Evolutionary conservation across 2,888 invertebrate genomes (phyloP).

Genomic region (Archips xylosteana): DNA sequence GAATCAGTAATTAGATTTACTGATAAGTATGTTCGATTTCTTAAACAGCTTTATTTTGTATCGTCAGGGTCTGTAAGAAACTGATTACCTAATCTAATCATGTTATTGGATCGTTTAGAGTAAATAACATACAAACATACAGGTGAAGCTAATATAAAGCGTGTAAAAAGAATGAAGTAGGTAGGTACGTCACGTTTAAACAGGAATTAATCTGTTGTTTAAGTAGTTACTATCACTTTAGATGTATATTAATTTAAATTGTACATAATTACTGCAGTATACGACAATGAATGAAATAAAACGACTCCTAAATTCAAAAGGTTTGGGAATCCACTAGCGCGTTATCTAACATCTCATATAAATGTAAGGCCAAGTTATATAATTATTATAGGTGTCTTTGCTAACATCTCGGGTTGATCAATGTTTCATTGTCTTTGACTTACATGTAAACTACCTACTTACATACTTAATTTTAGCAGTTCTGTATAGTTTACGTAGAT

Average conservation of each 20-base stretch:
- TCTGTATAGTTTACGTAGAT: slow-evolving; percentile 2
- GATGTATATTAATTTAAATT: background rate
- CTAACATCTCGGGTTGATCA: slow-evolving; percentile 7
- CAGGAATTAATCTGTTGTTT: background rate
- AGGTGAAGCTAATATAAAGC: too few relatives aligned
- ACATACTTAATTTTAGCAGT: background rate
- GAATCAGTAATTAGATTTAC: slow-evolving; percentile 23
- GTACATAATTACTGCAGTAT: slow-evolving; percentile 16
- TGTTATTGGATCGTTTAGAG: too few relatives aligned
- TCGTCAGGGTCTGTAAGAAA: too few relatives aligned
- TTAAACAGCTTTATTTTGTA: slow-evolving; percentile 6
- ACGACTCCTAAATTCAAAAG: slow-evolving; percentile 58
- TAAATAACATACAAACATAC: too few relatives aligned
- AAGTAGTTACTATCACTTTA: background rate
- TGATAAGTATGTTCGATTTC: slow-evolving; percentile 3
- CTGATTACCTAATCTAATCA: too few relatives aligned
- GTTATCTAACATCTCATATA: slow-evolving; percentile 51
- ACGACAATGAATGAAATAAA: slow-evolving; percentile 63
- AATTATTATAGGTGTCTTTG: slow-evolving; percentile 10
- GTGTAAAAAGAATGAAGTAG: too few relatives aligned
- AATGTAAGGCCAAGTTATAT: slow-evolving; percentile 53
- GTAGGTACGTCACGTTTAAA: too few relatives aligned
- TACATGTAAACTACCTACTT: slow-evolving; percentile 11
- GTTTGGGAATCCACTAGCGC: slow-evolving; percentile 61
- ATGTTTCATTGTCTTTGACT: slow-evolving; percentile 11